Evolutionary conservation across 1,140 invertebrate genomes (phyloP), one percentile per base, ranked within the genome.

Genomic region (Danaus plexippus): DNA sequence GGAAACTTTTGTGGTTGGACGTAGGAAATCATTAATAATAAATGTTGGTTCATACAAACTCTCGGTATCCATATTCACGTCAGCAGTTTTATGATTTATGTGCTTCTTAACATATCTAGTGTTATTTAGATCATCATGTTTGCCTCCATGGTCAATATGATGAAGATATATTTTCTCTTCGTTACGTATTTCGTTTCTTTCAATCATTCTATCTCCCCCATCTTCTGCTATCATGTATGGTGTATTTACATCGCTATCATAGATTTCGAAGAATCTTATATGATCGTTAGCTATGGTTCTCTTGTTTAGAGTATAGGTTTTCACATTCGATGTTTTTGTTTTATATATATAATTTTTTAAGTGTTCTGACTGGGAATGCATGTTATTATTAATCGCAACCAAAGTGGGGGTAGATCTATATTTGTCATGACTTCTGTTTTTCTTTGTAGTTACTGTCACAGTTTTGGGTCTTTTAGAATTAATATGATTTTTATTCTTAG

Each of bases 241-340:
- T 44, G 47, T 54, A 40, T 63, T 48, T n/a, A 74, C 80, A 40
- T 80, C 60, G 18, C 50, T 73, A 47, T 85, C 82, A 68, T 82
- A 83, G 11, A 82, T 66, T 66, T 85, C 80, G 59, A 85, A 85
- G 60, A 85, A 83, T 41, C 75, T 83, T 52, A 85, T 73, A 64
- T 66, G 80, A 49, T 85, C 80, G 41, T 75, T 63, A 13, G 52
- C 18, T 9, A 43, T 6, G 11, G 0, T 43, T 40, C 41, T 11
- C 42, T 45, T 45, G 7, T 52, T 11, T 11, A 47, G 9, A 52
- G 10, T 9, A 12, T 5, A 11, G 9, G 8, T 32, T n/a, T 58
- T 52, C 13, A 22, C 11, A 9, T 52, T 43, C 15, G 5, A 32
- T 2, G 22, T 32, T 2, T 32, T 32, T 32, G 1, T 32, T 32